Base-by-base conservation (phyloP, 2,113 vertebrate genomes). In the Alosa alosa region DNA sequence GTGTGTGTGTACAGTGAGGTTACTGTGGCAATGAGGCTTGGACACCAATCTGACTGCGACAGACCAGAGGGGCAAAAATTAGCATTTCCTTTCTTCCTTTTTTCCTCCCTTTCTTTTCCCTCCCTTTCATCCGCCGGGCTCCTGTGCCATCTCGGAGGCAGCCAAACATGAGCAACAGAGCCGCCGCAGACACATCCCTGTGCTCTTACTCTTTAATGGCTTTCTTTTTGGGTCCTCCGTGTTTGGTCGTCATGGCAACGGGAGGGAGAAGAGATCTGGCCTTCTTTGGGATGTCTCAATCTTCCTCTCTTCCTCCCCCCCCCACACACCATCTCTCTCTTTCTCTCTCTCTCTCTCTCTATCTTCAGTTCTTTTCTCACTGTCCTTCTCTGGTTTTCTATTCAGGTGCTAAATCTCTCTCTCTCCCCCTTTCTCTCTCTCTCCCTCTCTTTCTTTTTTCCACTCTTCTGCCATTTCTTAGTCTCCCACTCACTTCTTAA, bases 51-150 rank as follows among this genome's bases (percentile, higher is more conserved):
- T n/a, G 44, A 44, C 52, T 89, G 45, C 86, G 83, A 81, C 85
- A n/a, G 81, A 82, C 78, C 47, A 89, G 89, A 89, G 20, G 46
- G 83, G 88, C 39, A 85, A 86, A 44, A 88, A 90, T 91, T 88
- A 88, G 83, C 89, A 89, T 86, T 84, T 46, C 17, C 22, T 68
- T 17, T 46, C 13, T 84, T 1, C 25, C 82, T 78, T 57, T 60
- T 81, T 83, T 82, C 47, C 50, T 39, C 64, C 78, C 45, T 84
- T 68, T 72, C 64, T 81, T 87, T 18, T 86, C 8, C 60, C 41
- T 60, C 85, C 83, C 68, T 68, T 68, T 68, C 64, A 68, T 68
- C 64, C 64, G 31, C n/a, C 10, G 64, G n/a, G 22, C 64, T 25
- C 64, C 64, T 39, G 72, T 17, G 11, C 72, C 72, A 39, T 5